A percentile compares a stretch with the other conserved stretches of the same genome.
Evolutionary conservation across 2,888 invertebrate species (phyloP).

Genomic region (Caenorhabditis sulstoni): DNA sequence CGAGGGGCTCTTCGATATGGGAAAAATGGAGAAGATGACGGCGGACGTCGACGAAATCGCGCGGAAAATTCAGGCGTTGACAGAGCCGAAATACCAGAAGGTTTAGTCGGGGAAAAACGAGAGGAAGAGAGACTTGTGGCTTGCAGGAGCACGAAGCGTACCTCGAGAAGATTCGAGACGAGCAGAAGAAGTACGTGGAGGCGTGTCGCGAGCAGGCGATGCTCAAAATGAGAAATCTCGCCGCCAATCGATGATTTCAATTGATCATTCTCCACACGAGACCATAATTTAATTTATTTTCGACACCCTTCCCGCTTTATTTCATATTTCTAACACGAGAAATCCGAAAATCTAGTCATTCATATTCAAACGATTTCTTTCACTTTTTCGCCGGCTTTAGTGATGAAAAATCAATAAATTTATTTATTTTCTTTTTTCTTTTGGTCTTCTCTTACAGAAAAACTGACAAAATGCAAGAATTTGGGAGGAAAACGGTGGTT

Average conservation of each 20-base stretch:
- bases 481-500: no score
- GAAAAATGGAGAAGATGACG: slow-evolving; percentile 62
- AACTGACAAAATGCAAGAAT: background rate
- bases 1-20: slow-evolving; percentile 65
- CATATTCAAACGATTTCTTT: background rate
- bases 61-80: slow-evolving; percentile 46
- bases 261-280: background rate
- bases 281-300: background rate
- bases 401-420: background rate
- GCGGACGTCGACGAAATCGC: slow-evolving; percentile 53
- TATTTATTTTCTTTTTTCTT: background rate
- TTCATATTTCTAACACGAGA: no score
- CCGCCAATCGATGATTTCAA: slow-evolving; percentile 38
- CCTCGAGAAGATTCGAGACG: slow-evolving; percentile 50
- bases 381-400: background rate
- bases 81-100: slow-evolving; percentile 54
- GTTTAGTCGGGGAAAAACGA: slow-evolving; percentile 11
- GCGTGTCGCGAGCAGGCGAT: slow-evolving; percentile 63
- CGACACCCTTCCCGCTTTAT: background rate
- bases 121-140: background rate
- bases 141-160: slow-evolving; percentile 66
- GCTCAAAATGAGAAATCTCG: slow-evolving; percentile 61
- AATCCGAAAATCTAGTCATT: background rate
- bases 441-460: background rate
- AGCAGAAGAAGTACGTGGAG: slow-evolving; percentile 65